These are phyloP conservation scores for Pseudomyrmex cubaensis DNA, from an alignment of 1,140 invertebrate genomes.

Conservation along the genomic window DNA sequence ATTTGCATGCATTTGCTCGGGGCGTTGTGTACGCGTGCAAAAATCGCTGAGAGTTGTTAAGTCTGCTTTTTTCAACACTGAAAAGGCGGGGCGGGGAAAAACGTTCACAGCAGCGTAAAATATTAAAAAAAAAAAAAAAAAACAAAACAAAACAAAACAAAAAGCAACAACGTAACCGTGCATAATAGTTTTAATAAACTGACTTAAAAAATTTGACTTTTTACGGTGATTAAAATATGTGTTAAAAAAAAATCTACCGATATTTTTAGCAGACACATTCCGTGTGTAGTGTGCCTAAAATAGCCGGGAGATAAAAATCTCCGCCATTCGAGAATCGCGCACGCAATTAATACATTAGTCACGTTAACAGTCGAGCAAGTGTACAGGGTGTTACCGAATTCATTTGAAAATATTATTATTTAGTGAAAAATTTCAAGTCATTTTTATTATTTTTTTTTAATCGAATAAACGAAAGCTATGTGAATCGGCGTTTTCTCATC, in stretches of 20 bases:
- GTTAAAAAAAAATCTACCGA: not conserved
- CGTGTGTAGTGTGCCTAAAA: not conserved
- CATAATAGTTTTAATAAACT: slow-evolving; percentile 32
- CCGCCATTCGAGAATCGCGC: not conserved
- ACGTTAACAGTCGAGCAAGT: not conserved
- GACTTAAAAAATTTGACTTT: not conserved
- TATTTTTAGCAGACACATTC: not conserved
- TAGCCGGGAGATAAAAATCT: slow-evolving; percentile 14
- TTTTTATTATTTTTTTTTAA: not conserved
- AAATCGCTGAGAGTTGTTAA: slow-evolving; percentile 25
- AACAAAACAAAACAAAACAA: too few relatives aligned
- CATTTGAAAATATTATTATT: not conserved
- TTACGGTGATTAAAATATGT: not conserved
- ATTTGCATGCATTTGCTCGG: slow-evolving; percentile 57
- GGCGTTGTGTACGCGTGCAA: slow-evolving; percentile 51
- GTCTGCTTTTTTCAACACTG: not conserved
- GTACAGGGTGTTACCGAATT: not conserved
- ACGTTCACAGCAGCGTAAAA: slow-evolving; percentile 16
- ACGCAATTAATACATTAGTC: slow-evolving; percentile 15
- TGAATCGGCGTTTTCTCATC: too few relatives aligned
- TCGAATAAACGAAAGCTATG: not conserved
- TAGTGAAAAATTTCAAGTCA: not conserved
- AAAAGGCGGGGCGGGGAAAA: slow-evolving; percentile 19
- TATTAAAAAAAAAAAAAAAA: not conserved
- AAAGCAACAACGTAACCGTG: not conserved